These are phyloP conservation scores for Gobiocypris rarus DNA, from an alignment of 2,113 vertebrate species.

Conservation along the genomic window DNA sequence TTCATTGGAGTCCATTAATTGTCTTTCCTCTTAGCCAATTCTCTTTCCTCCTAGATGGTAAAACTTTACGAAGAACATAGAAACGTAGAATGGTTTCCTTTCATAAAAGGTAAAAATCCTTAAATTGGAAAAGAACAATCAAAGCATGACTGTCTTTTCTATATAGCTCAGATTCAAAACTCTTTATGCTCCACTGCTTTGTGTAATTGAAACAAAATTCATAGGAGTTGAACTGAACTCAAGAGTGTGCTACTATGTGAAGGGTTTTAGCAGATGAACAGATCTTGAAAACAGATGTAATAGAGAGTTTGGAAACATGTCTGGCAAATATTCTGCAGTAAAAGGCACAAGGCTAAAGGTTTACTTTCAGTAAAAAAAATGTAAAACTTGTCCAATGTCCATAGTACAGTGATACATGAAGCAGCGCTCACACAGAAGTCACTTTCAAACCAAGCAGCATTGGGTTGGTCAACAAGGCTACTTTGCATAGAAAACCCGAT, in stretches of 20 bases:
- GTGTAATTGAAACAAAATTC: background rate
- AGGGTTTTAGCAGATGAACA: background rate
- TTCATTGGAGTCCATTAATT: background rate
- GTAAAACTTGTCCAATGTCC: background rate
- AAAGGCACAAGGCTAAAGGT: background rate
- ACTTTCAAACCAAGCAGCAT: background rate
- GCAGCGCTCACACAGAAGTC: background rate
- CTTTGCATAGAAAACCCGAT: background rate
- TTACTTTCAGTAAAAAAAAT: background rate
- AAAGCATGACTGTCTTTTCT: background rate
- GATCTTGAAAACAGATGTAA: background rate
- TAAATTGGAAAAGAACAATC: background rate
- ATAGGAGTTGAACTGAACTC: background rate
- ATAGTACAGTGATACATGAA: background rate
- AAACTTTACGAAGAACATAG: background rate
- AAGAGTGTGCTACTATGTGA: background rate
- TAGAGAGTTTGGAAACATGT: background rate
- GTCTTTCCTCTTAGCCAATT: background rate
- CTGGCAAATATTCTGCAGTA: background rate
- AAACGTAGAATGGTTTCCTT: background rate
- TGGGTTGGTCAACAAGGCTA: background rate
- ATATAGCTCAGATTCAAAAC: background rate
- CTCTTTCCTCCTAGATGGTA: background rate
- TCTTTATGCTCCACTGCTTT: background rate
- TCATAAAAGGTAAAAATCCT: background rate